These are phyloP conservation scores for Cyphomyrus discorhynchus DNA, from an alignment of 2,113 vertebrate genomes.

Conservation along the genomic window DNA sequence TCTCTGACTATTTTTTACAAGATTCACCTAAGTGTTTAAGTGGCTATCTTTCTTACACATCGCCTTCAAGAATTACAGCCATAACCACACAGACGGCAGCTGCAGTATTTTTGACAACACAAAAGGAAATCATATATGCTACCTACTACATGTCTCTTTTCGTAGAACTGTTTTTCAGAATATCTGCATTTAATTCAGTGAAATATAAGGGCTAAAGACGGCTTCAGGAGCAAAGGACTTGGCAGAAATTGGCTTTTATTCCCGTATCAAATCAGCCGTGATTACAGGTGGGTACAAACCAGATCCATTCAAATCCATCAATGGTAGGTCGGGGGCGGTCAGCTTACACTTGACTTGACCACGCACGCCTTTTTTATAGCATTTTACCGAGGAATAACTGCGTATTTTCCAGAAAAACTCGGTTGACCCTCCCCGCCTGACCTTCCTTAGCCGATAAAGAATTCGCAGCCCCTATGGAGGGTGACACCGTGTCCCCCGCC, in stretches of 20 bases:
- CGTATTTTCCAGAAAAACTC: not conserved
- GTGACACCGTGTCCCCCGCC: not conserved
- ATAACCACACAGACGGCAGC: not conserved
- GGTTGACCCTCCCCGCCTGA: not conserved
- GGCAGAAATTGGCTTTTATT: not conserved
- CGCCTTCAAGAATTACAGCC: not conserved
- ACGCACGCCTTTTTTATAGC: not conserved
- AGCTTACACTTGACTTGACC: not conserved
- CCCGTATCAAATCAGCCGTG: not conserved
- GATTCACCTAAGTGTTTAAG: not conserved
- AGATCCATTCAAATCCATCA: not conserved
- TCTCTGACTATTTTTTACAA: not conserved
- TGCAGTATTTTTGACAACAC: not conserved
- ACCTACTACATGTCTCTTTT: not conserved
- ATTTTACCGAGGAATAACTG: not conserved
- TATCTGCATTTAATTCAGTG: not conserved
- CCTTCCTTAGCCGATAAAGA: not conserved
- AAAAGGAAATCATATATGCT: not conserved
- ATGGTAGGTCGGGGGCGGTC: not conserved
- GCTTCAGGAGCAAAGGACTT: not conserved
- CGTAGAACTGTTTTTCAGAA: not conserved
- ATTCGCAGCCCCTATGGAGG: not conserved
- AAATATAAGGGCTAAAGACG: constrained; percentile 1
- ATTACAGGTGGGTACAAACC: not conserved
- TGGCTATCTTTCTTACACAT: not conserved